Conservation (phyloP, 2,113 vertebrate genomes). For the Bos indicus region DNA sequence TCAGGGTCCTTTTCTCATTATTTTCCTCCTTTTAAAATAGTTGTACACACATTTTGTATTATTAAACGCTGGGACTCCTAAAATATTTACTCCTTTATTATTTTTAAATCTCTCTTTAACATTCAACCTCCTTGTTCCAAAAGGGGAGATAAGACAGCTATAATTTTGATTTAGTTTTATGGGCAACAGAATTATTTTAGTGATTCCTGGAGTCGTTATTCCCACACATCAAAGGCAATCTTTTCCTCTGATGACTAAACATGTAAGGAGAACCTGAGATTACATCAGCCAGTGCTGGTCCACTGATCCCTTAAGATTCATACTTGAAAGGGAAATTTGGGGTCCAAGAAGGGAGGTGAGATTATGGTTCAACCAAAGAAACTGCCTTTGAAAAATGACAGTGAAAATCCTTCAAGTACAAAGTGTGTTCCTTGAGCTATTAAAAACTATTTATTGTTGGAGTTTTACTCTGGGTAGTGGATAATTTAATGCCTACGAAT, state of each 20-base stretch:
- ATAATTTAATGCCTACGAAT: conserved; percentile 15
- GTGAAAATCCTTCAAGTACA: background rate
- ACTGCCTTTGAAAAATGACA: background rate
- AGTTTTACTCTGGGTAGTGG: conserved; percentile 29
- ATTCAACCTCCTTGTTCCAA: background rate
- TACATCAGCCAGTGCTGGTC: background rate
- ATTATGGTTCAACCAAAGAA: background rate
- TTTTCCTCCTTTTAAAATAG: background rate
- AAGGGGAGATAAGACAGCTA: background rate
- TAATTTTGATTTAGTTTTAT: background rate
- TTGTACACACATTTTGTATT: background rate
- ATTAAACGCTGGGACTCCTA: background rate
- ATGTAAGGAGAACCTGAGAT: background rate
- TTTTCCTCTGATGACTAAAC: background rate
- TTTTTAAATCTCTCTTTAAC: background rate
- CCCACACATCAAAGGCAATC: background rate
- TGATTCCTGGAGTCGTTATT: background rate
- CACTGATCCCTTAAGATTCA: background rate
- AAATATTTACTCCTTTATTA: background rate
- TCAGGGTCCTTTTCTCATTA: background rate
- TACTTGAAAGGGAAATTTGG: background rate
- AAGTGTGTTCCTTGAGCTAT: background rate
- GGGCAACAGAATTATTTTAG: background rate
- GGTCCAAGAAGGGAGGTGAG: background rate
- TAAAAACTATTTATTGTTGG: background rate